Evolutionary conservation across 2,113 vertebrate genomes (phyloP), one percentile per base, ranked within the genome.

Genomic region (Sminthopsis crassicaudata): DNA sequence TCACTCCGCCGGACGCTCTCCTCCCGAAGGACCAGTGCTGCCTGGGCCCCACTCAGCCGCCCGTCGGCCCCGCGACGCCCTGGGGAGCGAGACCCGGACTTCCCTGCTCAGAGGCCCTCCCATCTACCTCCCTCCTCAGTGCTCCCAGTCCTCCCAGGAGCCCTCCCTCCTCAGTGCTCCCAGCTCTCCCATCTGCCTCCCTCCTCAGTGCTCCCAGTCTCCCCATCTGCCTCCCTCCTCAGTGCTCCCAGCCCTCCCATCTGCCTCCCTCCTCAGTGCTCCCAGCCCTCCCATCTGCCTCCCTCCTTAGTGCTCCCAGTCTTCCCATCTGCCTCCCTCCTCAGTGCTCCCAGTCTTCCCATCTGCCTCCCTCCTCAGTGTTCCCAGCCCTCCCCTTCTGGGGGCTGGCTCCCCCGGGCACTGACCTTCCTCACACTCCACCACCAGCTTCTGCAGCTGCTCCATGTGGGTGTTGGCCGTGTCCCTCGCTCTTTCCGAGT

Each of bases 371-470:
- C 46, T 48, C 46, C 46, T 48, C 46, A 48, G 46, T 48, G 46
- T 5, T 48, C 48, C 48, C 48, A 48, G 48, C 50, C 50, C 50
- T 51, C 50, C 55, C 30, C 27, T 3, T 22, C 24, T 0, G 0
- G 25, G 51, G 3, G 5, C 19, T 19, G 19, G 57, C 26, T 57
- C 11, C 60, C 60, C 12, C 30, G 0, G 11, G 8, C 3, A 90
- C 91, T 91, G 93, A 99, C 99, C 99, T 98, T 99, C 99, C 96
- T 99, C 99, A 0, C 98, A 98, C 92, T 99, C 99, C 0, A 99
- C 98, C 92, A 99, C 53, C 0, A 98, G 97, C 93, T 98, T 99
- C 94, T 99, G 99, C 46, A 99, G 98, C 97, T 99, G 99, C 98
- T 98, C 94, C 0, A 98, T 98, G 0, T 98, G 98, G 10, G 96